phyloP scores from a whole-genome alignment of 2,797 vertebrate genomes.

The Nasua narica region DNA sequence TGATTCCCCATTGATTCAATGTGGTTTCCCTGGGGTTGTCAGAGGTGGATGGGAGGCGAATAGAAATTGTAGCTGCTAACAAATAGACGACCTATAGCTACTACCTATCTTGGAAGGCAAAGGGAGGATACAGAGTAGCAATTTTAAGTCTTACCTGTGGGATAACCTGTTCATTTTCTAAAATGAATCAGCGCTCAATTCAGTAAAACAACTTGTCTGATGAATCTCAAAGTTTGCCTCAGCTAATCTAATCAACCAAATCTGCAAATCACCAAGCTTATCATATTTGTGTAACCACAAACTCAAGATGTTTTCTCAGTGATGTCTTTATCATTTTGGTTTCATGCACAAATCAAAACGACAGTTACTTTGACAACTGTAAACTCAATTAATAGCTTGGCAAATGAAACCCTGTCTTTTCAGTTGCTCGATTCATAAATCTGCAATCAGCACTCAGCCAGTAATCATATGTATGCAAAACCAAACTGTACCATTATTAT shows the following conservation, averaged over 20 bases:
- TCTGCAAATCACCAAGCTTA: neutral
- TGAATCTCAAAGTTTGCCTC: neutral
- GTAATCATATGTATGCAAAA: neutral
- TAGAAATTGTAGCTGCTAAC: neutral
- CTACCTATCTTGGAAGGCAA: neutral
- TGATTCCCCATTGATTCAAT: neutral
- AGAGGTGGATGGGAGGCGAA: neutral
- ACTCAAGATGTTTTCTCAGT: neutral
- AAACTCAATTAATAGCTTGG: slow-evolving; percentile 46
- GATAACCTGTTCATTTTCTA: neutral
- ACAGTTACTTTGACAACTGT: neutral
- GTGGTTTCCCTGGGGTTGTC: neutral
- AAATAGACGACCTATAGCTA: neutral
- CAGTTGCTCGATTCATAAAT: neutral
- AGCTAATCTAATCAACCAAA: neutral
- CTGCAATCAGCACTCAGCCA: neutral
- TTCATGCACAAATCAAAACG: slow-evolving; percentile 33
- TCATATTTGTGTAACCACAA: neutral
- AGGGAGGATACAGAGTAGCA: neutral
- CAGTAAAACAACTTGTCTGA: neutral
- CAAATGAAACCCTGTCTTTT: neutral
- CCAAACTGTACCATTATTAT: neutral
- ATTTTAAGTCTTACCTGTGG: neutral
- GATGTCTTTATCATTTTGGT: slow-evolving; percentile 45
- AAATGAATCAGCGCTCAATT: neutral